Evolutionary conservation across 2,113 vertebrate species (phyloP), one percentile per base, ranked within the genome.

Genomic region (Oryzias woworae): DNA sequence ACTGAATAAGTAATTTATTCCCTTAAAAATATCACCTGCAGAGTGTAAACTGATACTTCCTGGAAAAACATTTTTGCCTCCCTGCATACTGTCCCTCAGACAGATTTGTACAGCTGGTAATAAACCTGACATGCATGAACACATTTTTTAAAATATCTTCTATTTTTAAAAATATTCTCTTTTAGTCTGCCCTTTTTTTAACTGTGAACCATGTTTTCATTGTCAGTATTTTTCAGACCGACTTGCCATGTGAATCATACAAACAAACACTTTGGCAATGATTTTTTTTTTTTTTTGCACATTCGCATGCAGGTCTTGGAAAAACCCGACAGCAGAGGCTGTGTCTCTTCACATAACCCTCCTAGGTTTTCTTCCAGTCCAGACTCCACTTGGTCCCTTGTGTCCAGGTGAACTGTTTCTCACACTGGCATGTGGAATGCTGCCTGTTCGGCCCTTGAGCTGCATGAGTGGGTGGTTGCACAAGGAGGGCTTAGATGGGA

Each of bases 351-450:
- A 18, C 58, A 20, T 43, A 50, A 36, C 54, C 52, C 59, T 68
- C 62, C 48, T 18, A 4, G 24, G 45, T 54, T 26, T 4, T 41
- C 59, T 69, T 44, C 2, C 14, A 59, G 53, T 48, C 67, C 64
- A 53, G 71, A 58, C 86, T 85, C 80, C 62, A 41, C 69, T 69
- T 56, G 82, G 72, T 62, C 88, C 84, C 73, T 85, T 88, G 81
- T 85, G 85, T 65, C 75, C 62, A 41, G 53, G 44, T 64, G 79
- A 90, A 84, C 82, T 76, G 70, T 82, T 77, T 67, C 87, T 91
- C 81, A 69, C 91, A 85, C 74, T 31, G 26, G 41, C 62, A 59
- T 75, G 88, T 80, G 87, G 87, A 88, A 89, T 92, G 86, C 80
- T 57, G 62, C 47, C 36, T 14, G 71, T 69, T 46, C 22, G 4